Base-by-base conservation (phyloP, 2,797 vertebrate species). In the Bradypodion ventrale region DNA sequence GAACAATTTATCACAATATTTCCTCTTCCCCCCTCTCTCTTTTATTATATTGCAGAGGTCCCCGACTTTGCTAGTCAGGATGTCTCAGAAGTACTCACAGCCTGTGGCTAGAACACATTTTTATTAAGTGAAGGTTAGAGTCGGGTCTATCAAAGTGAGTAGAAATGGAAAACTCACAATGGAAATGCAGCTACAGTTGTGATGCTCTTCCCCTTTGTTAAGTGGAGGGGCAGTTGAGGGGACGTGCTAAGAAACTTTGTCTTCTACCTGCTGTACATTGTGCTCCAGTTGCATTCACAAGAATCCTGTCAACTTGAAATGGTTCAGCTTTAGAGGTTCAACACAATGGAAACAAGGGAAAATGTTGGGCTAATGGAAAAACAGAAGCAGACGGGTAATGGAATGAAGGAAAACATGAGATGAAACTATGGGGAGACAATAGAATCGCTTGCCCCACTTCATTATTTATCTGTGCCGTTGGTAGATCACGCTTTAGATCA, bases 81-180 rank as follows among this genome's bases (percentile, higher is more conserved):
- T 78, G 90, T 90, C 15, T 16, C 83, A 86, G 83, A 25, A 7
- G 29, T 76, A 23, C 87, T 93, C 91, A 83, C 76, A 72, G 78
- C 90, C 89, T 73, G 32, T 92, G 88, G 85, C 84, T 80, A 87
- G 89, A 87, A 78, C 76, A 91, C 0, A 86, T 88, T 93, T 94
- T 93, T 91, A 91, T 92, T 92, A 92, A 93, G 82, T 89, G 88
- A 85, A 88, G 70, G 86, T 91, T 92, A 87, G 91, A 89, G 72
- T 77, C 78, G 35, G 21, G 81, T 76, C 79, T 87, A 86, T 87
- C 86, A 68, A 59, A 82, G 52, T 15, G 76, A 15, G 32, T 21
- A 2, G 10, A 81, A n/a, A 46, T 49, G 46, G 52, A 29, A 49
- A 56, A 69, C n/a, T 40, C 6, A 1, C 6, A 80, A 72, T 29